phyloP scores from a whole-genome alignment of 2,888 invertebrate genomes.

The Epistrophe eligans region DNA sequence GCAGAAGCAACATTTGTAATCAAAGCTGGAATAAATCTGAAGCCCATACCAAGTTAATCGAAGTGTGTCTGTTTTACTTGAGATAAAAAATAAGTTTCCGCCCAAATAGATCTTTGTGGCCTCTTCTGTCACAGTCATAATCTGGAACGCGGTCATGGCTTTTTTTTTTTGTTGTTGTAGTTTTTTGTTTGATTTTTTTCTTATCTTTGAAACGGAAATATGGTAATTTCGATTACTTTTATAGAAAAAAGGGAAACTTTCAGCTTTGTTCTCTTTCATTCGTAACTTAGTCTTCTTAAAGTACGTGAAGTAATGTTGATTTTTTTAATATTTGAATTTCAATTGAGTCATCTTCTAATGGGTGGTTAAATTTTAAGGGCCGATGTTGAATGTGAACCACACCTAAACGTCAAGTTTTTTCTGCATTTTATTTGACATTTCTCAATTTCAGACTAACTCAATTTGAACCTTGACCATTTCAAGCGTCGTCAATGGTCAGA shows the following conservation, averaged over 20 bases:
- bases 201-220: conserved; percentile 66
- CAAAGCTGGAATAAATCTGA: conserved; percentile 49
- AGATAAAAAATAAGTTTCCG: conserved; percentile 71
- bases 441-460: too few relatives aligned
- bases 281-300: background rate
- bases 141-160: conserved; percentile 68
- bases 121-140: conserved; percentile 59
- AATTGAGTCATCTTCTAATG: too few relatives aligned
- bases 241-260: conserved; percentile 26
- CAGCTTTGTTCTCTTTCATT: conserved; percentile 20
- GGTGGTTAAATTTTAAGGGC: too few relatives aligned
- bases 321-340: background rate
- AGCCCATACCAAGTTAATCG: conserved; percentile 62
- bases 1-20: conserved; percentile 32
- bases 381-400: too few relatives aligned
- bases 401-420: too few relatives aligned
- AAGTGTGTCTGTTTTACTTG: conserved; percentile 64
- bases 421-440: too few relatives aligned
- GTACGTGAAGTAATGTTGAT: background rate
- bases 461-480: too few relatives aligned
- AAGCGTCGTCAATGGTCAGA: too few relatives aligned
- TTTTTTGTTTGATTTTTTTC: background rate
- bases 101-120: conserved; percentile 60
- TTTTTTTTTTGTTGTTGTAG: conserved; percentile 6
- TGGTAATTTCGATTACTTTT: conserved; percentile 60